Evolutionary conservation across 2,113 vertebrate species (phyloP), one percentile per base, ranked within the genome.

Genomic region (Poeciliopsis prolifica): DNA sequence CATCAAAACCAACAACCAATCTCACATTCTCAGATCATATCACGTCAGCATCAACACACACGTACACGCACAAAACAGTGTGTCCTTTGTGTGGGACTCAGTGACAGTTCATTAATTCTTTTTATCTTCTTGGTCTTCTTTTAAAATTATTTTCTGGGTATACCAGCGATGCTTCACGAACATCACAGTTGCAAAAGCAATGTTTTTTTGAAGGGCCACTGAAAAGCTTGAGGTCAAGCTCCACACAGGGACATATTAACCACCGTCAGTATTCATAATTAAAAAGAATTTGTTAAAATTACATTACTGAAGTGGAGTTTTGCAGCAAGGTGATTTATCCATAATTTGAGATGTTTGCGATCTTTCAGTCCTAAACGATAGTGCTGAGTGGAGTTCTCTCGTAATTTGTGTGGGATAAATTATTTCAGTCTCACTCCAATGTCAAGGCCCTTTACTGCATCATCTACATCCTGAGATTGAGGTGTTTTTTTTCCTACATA

Each of bases 1-100:
- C 70, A 78, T 85, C 67, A 89, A 64, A 86, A 73, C 74, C 64
- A 85, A 79, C 74, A 30, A 85, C 84, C 77, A 74, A 84, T 80
- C 82, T 84, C 68, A 75, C 31, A 28, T 58, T 65, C 79, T 86
- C 73, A 78, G 31, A 85, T 75, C 60, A 15, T 40, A 75, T 71
- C 62, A 72, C 10, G 6, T 9, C 17, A 24, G 10, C 22, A 58
- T 10, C 24, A n/a, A 58, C 61, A 44, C 42, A 79, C 30, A 72
- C 7, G 42, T 11, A 64, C 9, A 26, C 22, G 68, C 30, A 82
- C 51, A 73, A 4, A 10, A 2, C n/a, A 30, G 35, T 7, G 24
- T 66, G 48, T 70, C 61, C 71, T 73, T 73, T 44, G 29, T 62
- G 40, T 10, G 62, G 72, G 35, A 73, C 58, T 72, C 51, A 60